These are phyloP conservation scores for Eubucco bourcierii DNA, from an alignment of 2,113 vertebrate genomes.

Conservation along the genomic window DNA sequence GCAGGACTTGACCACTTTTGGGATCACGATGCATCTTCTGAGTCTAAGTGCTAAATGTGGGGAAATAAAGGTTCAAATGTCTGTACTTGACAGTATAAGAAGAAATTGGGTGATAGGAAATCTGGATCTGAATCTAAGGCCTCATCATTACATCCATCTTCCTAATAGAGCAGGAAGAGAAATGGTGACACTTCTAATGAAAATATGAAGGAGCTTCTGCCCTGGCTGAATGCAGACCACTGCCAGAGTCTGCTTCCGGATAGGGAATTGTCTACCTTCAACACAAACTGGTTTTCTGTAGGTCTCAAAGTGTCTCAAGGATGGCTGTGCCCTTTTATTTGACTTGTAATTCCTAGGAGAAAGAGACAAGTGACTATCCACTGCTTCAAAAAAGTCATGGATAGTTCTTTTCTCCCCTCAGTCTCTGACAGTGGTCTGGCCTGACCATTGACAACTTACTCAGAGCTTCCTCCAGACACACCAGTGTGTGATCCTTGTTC, in stretches of 20 bases:
- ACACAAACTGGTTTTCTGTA: neutral
- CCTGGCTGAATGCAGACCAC: neutral
- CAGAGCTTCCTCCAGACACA: neutral
- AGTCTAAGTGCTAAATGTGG: neutral
- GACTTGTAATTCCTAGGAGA: neutral
- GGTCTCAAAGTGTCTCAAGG: neutral
- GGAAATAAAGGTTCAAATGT: neutral
- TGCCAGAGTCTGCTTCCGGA: neutral
- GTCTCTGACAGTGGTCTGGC: neutral
- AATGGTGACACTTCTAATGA: neutral
- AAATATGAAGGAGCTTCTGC: neutral
- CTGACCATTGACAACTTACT: fast-evolving
- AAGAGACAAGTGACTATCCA: neutral
- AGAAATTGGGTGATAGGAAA: neutral
- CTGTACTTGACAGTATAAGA: neutral
- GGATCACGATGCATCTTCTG: neutral
- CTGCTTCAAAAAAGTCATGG: neutral
- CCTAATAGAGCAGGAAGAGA: neutral
- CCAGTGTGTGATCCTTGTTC: neutral
- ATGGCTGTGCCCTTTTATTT: neutral
- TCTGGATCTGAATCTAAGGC: neutral
- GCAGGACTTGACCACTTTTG: neutral
- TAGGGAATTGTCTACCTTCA: neutral
- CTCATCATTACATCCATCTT: neutral
- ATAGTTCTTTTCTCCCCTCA: fast-evolving